phyloP scores from a whole-genome alignment of 1,140 invertebrate genomes.

The Pseudomyrmex gracilis region DNA sequence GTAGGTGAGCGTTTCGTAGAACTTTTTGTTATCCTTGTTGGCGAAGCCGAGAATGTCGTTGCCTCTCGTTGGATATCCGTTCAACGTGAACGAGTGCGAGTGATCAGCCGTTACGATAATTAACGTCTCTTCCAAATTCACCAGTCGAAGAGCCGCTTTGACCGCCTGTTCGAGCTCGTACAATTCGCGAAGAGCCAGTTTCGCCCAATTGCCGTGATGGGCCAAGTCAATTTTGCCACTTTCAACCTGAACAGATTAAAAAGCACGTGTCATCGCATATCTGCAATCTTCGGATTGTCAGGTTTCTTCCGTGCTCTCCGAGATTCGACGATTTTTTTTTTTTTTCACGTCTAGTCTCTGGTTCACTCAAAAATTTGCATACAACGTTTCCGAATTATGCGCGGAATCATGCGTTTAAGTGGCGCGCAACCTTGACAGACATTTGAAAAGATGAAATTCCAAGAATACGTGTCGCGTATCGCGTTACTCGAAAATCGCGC shows the following conservation, averaged over 20 bases:
- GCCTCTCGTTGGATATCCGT: conserved; percentile 88
- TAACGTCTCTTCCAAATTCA: conserved; percentile 88
- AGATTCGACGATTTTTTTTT: no score
- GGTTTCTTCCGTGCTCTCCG: no score
- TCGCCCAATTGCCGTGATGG: conserved; percentile 91
- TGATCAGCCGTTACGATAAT: conserved; percentile 92
- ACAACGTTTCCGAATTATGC: conserved; percentile 62
- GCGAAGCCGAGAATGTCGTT: conserved; percentile 88
- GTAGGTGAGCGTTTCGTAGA: conserved; percentile 87
- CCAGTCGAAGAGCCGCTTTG: conserved; percentile 85
- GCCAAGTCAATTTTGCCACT: conserved; percentile 93
- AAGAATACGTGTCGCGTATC: background rate
- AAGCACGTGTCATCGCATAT: background rate
- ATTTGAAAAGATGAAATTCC: conserved; percentile 56
- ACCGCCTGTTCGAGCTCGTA: conserved; percentile 89
- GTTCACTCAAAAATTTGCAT: background rate
- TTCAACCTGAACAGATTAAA: conserved; percentile 83
- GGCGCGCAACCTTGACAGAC: conserved; percentile 60
- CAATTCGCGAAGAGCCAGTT: conserved; percentile 89
- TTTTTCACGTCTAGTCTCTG: background rate
- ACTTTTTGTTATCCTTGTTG: conserved; percentile 79
- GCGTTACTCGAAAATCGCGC: conserved; percentile 36
- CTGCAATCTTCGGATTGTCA: no score
- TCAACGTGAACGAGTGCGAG: conserved; percentile 89
- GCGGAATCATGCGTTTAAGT: conserved; percentile 66